A percentile compares a stretch with the other conserved stretches of the same genome.
These are phyloP conservation scores for Hypena proboscidalis DNA, from an alignment of 2,888 invertebrate species.

Conservation along the genomic window DNA sequence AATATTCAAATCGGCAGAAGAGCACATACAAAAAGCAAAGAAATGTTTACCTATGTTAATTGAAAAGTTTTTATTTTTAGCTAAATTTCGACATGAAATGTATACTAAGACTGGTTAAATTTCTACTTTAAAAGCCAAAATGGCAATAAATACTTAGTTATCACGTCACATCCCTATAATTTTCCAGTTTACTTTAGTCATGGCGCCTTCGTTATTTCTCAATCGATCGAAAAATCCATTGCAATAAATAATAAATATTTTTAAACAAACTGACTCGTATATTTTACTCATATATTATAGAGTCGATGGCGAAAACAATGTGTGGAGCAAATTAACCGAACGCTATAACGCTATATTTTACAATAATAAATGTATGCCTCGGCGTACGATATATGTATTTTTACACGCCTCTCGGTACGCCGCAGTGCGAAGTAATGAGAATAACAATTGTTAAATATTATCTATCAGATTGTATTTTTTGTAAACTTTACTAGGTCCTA, in stretches of 20 bases:
- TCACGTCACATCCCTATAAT: too few species aligned
- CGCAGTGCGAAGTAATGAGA: slow-evolving; percentile 14
- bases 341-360: slow-evolving; percentile 49
- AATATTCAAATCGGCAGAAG: too few species aligned
- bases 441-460: neutral
- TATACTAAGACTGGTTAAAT: too few species aligned
- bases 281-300: slow-evolving; percentile 11
- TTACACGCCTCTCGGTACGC: slow-evolving; percentile 36
- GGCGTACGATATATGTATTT: slow-evolving; percentile 41
- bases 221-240: slow-evolving; percentile 3
- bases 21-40: too few species aligned
- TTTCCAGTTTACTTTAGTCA: too few species aligned
- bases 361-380: slow-evolving; percentile 44
- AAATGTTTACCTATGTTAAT: slow-evolving; percentile 8
- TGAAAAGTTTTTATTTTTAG: slow-evolving; percentile 16
- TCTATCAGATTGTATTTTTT: too few species aligned
- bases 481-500: too few species aligned
- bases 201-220: slow-evolving; percentile 5
- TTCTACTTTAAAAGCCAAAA: too few species aligned
- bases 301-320: slow-evolving; percentile 13
- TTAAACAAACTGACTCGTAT: slow-evolving; percentile 6
- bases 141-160: too few species aligned
- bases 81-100: too few species aligned
- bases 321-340: slow-evolving; percentile 36
- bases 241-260: slow-evolving; percentile 5